phyloP scores from a whole-genome alignment of 2,888 invertebrate genomes.

The Drosophila borealis region DNA sequence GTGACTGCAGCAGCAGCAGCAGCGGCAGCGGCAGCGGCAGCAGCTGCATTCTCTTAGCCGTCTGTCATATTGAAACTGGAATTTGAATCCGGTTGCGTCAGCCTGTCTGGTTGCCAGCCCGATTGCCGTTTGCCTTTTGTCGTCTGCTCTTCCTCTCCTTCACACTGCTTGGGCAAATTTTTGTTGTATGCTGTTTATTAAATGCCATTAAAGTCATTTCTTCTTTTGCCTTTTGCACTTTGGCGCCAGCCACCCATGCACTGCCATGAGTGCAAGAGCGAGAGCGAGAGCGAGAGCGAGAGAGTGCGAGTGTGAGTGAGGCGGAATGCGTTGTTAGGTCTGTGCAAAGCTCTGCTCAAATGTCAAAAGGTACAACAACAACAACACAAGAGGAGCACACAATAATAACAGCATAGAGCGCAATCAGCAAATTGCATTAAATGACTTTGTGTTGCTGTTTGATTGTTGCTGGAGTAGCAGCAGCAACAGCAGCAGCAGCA shows the following conservation, averaged over 20 bases:
- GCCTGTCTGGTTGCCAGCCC: slow-evolving; percentile 2
- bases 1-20: slow-evolving; percentile 15
- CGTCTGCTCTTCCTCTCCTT: neutral
- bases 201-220: slow-evolving; percentile 70
- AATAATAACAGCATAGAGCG: slow-evolving; percentile 53
- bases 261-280: slow-evolving; percentile 6
- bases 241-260: slow-evolving; percentile 52
- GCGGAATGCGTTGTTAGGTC: slow-evolving; percentile 48
- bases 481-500: slow-evolving; percentile 13
- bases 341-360: slow-evolving; percentile 55
- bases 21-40: slow-evolving; percentile 10
- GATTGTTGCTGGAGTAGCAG: slow-evolving; percentile 45
- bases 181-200: slow-evolving; percentile 65
- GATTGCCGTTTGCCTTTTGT: slow-evolving; percentile 11
- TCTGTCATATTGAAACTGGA: slow-evolving; percentile 64
- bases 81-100: slow-evolving; percentile 72
- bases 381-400: slow-evolving; percentile 22
- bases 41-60: slow-evolving; percentile 34
- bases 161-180: slow-evolving; percentile 15
- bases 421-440: slow-evolving; percentile 78
- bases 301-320: neutral
- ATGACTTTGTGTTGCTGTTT: slow-evolving; percentile 67
- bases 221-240: slow-evolving; percentile 38
- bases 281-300: slow-evolving; percentile 1
- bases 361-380: slow-evolving; percentile 67